These are phyloP conservation scores for Trididemnum nubilum DNA, from an alignment of 23 tunicate genomes.

Conservation along the genomic window DNA sequence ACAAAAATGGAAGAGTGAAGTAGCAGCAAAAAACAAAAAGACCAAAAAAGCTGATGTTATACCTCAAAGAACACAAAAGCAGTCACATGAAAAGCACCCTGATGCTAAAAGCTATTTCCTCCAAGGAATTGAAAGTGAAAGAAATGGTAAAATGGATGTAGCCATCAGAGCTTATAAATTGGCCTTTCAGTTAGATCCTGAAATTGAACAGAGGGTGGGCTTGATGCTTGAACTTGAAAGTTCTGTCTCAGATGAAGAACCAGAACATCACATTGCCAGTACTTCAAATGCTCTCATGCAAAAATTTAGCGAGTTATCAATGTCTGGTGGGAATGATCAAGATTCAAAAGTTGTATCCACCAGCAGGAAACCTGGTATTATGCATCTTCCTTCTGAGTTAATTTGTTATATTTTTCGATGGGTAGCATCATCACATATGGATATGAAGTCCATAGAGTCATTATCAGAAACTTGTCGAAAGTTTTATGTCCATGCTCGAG, in stretches of 20 bases:
- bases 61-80: neutral
- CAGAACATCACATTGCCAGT: neutral
- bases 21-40: conserved; percentile 28
- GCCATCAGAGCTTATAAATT: conserved; percentile 43
- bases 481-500: conserved; percentile 50
- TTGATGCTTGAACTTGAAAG: neutral
- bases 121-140: conserved; percentile 51
- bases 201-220: conserved; percentile 40
- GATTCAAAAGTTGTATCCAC: neutral
- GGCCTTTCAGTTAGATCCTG: conserved; percentile 54
- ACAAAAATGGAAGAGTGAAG: conserved; percentile 47
- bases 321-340: neutral
- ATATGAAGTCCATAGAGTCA: conserved; percentile 45
- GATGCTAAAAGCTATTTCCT: conserved; percentile 36
- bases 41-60: neutral
- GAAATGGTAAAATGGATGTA: conserved; percentile 35
- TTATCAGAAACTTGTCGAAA: conserved; percentile 47
- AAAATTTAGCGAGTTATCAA: neutral
- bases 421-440: conserved; percentile 52
- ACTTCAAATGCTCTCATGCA: neutral
- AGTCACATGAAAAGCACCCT: neutral
- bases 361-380: neutral
- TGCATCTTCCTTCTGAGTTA: conserved; percentile 50
- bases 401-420: conserved; percentile 42
- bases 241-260: neutral